phyloP scores from a whole-genome alignment of 2,797 vertebrate genomes.

The Macroramphosus scolopax region DNA sequence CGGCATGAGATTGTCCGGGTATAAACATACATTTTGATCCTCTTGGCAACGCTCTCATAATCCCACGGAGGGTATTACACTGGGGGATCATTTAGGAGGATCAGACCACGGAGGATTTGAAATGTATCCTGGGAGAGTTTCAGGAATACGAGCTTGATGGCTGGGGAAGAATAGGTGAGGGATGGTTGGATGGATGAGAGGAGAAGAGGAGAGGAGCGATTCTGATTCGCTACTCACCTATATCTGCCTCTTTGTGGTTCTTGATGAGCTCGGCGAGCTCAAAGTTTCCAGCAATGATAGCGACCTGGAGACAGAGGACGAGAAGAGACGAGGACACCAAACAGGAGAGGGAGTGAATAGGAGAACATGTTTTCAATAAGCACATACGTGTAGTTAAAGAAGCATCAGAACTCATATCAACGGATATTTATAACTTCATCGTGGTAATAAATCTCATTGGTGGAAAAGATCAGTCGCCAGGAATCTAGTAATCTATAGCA shows the following conservation, averaged over 20 bases:
- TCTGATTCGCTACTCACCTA: conserved; percentile 83
- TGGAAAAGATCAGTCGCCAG: no score
- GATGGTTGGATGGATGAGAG: neutral
- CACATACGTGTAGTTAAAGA: conserved; percentile 3
- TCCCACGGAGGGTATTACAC: conserved; percentile 52
- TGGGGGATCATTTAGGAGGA: conserved; percentile 32
- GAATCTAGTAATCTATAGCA: conserved; percentile 30
- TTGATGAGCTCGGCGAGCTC: conserved; percentile 95
- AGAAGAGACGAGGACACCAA: no score
- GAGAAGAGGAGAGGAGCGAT: no score
- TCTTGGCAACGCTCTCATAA: conserved; percentile 31
- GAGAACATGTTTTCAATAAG: no score
- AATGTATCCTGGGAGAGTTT: conserved; percentile 39
- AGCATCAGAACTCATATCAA: conserved; percentile 1
- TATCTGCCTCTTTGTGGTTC: conserved; percentile 90
- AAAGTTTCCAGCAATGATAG: conserved; percentile 95
- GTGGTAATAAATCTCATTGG: conserved; percentile 18
- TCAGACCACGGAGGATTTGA: conserved; percentile 53
- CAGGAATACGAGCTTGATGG: no score
- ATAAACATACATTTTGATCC: conserved; percentile 51
- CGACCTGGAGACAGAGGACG: conserved; percentile 78
- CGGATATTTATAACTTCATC: conserved; percentile 36
- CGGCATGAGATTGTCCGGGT: neutral
- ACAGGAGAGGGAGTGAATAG: no score
- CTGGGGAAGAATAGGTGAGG: neutral